Conservation (phyloP, 2,888 invertebrate genomes). For the Barypeithes pellucidus region DNA sequence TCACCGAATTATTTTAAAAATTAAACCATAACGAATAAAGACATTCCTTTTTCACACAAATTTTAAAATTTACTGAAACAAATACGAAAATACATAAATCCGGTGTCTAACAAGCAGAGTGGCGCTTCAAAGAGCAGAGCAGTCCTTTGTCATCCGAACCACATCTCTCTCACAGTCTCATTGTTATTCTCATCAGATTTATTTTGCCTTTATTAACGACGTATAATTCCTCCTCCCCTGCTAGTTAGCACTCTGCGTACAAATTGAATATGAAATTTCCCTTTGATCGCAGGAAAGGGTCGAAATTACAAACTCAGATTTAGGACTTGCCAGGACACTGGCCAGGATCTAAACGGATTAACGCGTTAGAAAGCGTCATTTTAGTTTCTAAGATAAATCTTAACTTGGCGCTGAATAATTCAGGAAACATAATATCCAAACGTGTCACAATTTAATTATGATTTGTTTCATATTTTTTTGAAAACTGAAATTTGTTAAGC, state of each 20-base stretch:
- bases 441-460: too few relatives aligned
- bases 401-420: background rate
- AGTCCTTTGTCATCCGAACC: slow-evolving; percentile 38
- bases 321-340: slow-evolving; percentile 27
- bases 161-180: slow-evolving; percentile 49
- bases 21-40: background rate
- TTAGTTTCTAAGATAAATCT: background rate
- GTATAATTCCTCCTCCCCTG: slow-evolving; percentile 51
- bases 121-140: slow-evolving; percentile 32
- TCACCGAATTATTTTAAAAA: too few relatives aligned
- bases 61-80: background rate
- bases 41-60: background rate
- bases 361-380: slow-evolving; percentile 5
- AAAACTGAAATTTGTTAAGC: too few relatives aligned
- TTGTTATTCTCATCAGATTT: slow-evolving; percentile 51
- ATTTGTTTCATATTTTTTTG: too few relatives aligned
- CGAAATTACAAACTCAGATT: slow-evolving; percentile 51
- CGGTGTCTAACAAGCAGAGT: slow-evolving; percentile 13
- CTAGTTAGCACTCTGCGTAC: slow-evolving; percentile 49
- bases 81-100: background rate
- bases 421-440: too few relatives aligned
- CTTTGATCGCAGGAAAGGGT: slow-evolving; percentile 45
- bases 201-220: slow-evolving; percentile 53
- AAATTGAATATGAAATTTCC: slow-evolving; percentile 53
- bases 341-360: slow-evolving; percentile 23